phyloP scores from a whole-genome alignment of 1,140 invertebrate species.

The Cydia amplana region DNA sequence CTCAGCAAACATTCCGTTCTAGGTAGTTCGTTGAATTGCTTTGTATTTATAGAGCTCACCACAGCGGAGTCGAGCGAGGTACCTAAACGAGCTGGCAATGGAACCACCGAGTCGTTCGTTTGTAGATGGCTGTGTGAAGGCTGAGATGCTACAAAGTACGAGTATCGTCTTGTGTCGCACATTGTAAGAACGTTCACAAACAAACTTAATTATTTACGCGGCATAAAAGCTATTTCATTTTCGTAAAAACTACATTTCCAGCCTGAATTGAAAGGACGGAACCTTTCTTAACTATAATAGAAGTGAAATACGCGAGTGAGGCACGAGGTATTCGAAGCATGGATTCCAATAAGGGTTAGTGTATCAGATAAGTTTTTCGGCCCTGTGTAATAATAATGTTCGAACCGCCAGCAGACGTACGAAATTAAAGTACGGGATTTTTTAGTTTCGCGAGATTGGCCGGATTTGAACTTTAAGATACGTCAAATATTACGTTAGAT shows the following conservation, averaged over 20 bases:
- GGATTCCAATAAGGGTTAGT: no score
- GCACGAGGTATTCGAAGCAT: neutral
- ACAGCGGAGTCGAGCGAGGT: constrained; percentile 9
- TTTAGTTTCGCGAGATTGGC: no score
- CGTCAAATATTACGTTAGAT: no score
- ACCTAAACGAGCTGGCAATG: constrained; percentile 9
- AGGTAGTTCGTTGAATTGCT: constrained; percentile 8
- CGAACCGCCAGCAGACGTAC: no score
- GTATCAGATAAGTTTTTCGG: no score
- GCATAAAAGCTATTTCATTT: neutral
- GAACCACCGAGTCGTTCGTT: constrained; percentile 7
- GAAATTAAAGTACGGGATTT: no score
- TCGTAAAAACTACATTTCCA: neutral
- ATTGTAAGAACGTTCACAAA: neutral
- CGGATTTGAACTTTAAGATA: no score
- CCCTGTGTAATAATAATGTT: no score
- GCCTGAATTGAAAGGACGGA: neutral
- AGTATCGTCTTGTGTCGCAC: constrained; percentile 2
- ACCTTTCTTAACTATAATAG: neutral
- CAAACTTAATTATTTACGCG: constrained; percentile 1
- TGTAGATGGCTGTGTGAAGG: constrained; percentile 6
- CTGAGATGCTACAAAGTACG: constrained; percentile 18
- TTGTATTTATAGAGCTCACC: constrained; percentile 17
- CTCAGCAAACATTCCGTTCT: neutral
- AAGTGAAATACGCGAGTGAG: neutral